Evolutionary conservation across 2,888 invertebrate genomes (phyloP).

Genomic region (Muschampia plurimacula): DNA sequence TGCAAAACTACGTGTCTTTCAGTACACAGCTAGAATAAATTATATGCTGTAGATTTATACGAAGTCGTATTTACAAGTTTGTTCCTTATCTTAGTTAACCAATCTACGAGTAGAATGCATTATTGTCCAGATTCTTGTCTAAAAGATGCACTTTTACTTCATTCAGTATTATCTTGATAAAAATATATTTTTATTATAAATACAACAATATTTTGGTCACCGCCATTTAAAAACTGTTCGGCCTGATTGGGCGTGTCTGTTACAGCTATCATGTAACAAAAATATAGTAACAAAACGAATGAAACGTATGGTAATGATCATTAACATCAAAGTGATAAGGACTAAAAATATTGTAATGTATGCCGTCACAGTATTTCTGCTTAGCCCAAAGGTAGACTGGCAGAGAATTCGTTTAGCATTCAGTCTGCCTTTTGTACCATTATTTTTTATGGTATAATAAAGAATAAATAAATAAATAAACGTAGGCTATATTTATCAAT

Average conservation of each 20-base stretch:
- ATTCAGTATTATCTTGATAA: not conserved
- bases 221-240: too few species aligned
- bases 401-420: too few species aligned
- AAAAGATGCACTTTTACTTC: not conserved
- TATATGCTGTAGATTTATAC: not conserved
- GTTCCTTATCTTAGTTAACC: not conserved
- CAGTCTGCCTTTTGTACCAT: too few species aligned
- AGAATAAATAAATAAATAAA: too few species aligned
- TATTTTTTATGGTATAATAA: too few species aligned
- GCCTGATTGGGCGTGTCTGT: too few species aligned
- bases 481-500: not conserved
- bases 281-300: too few species aligned
- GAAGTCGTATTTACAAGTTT: not conserved
- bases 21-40: slow-evolving; percentile 1
- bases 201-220: not conserved
- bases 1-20: not conserved
- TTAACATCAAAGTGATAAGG: too few species aligned
- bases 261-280: too few species aligned
- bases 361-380: too few species aligned
- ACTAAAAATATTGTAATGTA: not conserved
- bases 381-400: too few species aligned
- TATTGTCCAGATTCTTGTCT: not conserved
- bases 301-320: too few species aligned
- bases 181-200: not conserved
- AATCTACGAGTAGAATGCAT: not conserved